Base-by-base conservation (phyloP, 2,888 invertebrate species). In the Disparrhopalites patrizii region DNA sequence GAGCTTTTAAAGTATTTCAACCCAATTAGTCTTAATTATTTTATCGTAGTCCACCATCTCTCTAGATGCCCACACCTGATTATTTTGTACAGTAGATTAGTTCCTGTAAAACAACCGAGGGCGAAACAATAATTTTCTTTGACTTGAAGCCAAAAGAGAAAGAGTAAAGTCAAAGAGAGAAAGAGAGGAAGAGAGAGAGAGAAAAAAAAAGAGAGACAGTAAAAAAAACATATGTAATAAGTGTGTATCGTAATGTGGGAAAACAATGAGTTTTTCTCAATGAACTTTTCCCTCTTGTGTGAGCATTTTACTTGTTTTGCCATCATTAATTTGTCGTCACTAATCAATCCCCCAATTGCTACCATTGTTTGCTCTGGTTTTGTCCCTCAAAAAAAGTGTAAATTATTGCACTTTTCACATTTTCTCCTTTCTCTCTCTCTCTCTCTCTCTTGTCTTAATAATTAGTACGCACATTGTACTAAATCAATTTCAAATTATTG, bases 31-130 rank as follows among this genome's bases (percentile, higher is more conserved):
- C 47, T 54, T 56, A 63, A 63, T 63, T 63, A 63, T 63, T 56
- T 47, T 56, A 56, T 56, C 56, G 30, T 15, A n/a, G n/a, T n/a
- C n/a, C n/a, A n/a, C n/a, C n/a, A n/a, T n/a, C n/a, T n/a, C n/a
- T n/a, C n/a, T n/a, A n/a, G n/a, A n/a, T n/a, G n/a, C n/a, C 40
- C 55, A 56, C 63, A 63, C 56, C 63, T 63, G 63, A 63, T 63
- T n/a, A n/a, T n/a, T n/a, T n/a, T n/a, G n/a, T n/a, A n/a, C n/a
- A n/a, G n/a, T n/a, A n/a, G n/a, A n/a, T n/a, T n/a, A 63, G 47
- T 33, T 61, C 33, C 50, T 36, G 13, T n/a, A n/a, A n/a, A n/a
- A n/a, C n/a, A 8, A 47, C 47, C 47, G 23, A 23, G 47, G 47
- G 47, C 47, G 47, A 36, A 20, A 18, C 25, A 36, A 15, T 5